Evolutionary conservation across 2,888 invertebrate species (phyloP).

Genomic region (Synergus umbraculus): DNA sequence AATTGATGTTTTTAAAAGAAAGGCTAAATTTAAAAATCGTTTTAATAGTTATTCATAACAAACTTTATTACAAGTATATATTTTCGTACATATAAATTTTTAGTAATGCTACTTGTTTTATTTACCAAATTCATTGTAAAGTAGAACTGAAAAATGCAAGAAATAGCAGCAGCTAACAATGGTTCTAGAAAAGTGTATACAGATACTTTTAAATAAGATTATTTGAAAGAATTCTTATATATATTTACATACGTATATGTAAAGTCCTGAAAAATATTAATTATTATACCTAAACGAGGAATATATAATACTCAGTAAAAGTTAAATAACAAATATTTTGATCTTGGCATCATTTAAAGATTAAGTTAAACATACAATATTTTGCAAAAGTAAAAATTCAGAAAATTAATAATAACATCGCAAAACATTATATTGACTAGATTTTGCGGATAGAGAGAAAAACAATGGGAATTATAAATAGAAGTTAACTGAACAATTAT

Average conservation of each 20-base stretch:
- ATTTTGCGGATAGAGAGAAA: background rate
- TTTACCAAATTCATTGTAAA: background rate
- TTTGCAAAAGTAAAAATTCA: background rate
- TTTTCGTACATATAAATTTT: background rate
- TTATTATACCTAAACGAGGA: no score
- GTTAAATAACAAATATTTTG: background rate
- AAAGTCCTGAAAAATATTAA: no score
- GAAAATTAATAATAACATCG: background rate
- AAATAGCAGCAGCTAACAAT: no score
- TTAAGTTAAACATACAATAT: background rate
- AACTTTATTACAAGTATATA: conserved; percentile 31
- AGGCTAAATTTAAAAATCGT: background rate
- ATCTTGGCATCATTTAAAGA: background rate
- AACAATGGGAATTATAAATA: background rate
- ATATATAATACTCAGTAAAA: background rate
- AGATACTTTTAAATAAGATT: no score
- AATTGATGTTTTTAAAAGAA: no score
- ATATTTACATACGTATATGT: no score
- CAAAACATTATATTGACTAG: background rate
- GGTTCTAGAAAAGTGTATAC: no score
- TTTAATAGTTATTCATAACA: background rate
- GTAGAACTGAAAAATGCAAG: no score
- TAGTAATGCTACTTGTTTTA: background rate
- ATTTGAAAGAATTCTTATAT: no score
- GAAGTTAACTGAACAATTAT: background rate